phyloP scores from a whole-genome alignment of 2,113 vertebrate species.

The Scopus umbretta region DNA sequence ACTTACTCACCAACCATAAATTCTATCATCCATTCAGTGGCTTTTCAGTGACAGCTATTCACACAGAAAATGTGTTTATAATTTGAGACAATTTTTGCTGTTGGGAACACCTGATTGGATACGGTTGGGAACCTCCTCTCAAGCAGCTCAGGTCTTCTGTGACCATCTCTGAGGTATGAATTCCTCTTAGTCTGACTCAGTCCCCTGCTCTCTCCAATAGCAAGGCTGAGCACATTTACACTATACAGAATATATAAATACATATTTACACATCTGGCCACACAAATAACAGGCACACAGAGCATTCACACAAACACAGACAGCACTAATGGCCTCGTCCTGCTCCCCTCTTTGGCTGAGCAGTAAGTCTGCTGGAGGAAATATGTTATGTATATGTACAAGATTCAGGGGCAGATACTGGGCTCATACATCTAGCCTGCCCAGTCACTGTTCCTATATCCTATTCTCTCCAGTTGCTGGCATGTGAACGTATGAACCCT shows the following conservation, averaged over 20 bases:
- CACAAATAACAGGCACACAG: not conserved
- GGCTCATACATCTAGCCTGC: not conserved
- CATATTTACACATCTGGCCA: not conserved
- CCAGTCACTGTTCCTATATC: not conserved
- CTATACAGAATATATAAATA: not conserved
- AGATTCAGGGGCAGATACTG: not conserved
- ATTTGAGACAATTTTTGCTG: not conserved
- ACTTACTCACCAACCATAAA: not conserved
- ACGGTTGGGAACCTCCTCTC: not conserved
- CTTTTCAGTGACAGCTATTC: not conserved
- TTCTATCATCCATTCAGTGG: not conserved
- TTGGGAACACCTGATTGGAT: not conserved
- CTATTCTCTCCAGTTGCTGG: not conserved
- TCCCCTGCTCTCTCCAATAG: not conserved
- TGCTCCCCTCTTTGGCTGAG: not conserved
- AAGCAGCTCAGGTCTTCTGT: rapidly evolving
- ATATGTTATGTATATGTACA: not conserved
- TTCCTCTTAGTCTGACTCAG: not conserved
- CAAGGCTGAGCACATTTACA: not conserved
- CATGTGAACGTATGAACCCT: not conserved
- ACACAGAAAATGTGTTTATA: not conserved
- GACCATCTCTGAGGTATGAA: not conserved
- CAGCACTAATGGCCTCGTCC: not conserved
- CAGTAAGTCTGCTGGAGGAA: not conserved
- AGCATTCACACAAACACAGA: not conserved